Percentiles rank a stretch among this genome's conserved stretches.
Evolutionary conservation across 1,140 invertebrate genomes (phyloP).

Genomic region (Pogonognathellus flavescens): DNA sequence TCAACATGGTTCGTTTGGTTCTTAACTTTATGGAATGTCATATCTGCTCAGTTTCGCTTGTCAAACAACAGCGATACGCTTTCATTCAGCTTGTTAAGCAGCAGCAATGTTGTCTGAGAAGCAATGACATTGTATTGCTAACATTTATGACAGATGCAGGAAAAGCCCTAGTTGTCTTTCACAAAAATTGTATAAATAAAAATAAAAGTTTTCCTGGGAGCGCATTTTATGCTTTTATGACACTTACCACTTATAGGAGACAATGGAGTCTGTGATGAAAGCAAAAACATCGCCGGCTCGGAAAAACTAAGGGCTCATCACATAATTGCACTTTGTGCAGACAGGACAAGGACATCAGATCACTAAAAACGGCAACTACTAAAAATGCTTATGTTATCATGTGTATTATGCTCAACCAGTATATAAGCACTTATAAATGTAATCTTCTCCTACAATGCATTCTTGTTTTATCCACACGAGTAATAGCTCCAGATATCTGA

Average conservation of each 20-base stretch:
- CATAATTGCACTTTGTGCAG: slow-evolving; percentile 33
- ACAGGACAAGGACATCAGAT: slow-evolving; percentile 9
- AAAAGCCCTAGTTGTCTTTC: slow-evolving; percentile 4
- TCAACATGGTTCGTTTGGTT: neutral
- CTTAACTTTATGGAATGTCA: neutral
- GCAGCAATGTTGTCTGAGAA: neutral
- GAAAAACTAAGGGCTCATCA: slow-evolving; percentile 24
- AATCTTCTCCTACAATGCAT: slow-evolving; percentile 11
- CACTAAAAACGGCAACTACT: neutral
- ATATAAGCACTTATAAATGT: neutral
- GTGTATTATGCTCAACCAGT: too few relatives aligned
- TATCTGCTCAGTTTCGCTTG: neutral
- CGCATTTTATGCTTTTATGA: neutral
- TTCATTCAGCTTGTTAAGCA: neutral
- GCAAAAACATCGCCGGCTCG: neutral
- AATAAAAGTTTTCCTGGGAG: slow-evolving; percentile 19
- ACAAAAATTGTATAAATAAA: slow-evolving; percentile 18
- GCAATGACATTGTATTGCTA: slow-evolving; percentile 30
- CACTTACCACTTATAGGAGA: neutral
- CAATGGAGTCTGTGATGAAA: neutral
- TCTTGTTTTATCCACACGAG: slow-evolving; percentile 20
- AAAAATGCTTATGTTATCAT: too few relatives aligned
- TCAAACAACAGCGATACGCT: slow-evolving; percentile 4
- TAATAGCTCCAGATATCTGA: neutral
- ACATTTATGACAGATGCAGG: slow-evolving; percentile 29